Base-by-base conservation (phyloP, 1,140 invertebrate genomes). In the Drosophila burlai region DNA sequence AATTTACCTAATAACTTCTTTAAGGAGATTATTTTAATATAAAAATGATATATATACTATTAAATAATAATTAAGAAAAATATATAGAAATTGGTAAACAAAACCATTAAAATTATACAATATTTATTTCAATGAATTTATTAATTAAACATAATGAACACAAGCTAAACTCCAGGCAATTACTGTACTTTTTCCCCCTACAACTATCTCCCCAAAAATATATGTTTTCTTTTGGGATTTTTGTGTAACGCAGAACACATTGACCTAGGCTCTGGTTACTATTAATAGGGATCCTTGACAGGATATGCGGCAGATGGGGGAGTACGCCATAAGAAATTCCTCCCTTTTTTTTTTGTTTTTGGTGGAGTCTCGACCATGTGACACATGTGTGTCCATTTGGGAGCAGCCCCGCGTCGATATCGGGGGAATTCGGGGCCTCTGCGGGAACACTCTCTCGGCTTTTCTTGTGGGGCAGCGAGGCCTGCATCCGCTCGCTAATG, bases 401-500 rank as follows among this genome's bases (percentile, higher is more conserved):
- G 65, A 57, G 42, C 43, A 34, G 49, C 49, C 55, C 49, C 36
- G 24, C 46, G 9, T 11, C 38, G 29, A 16, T 8, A n/a, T 42
- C 11, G 18, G 18, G n/a, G 6, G 24, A 24, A 24, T 26, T 26
- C 54, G 13, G 47, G 21, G 36, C 42, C 31, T n/a, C 10, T 46
- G 72, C 21, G 31, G 31, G 21, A 11, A 34, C 38, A 36, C 31
- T 16, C 40, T 60, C 40, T 60, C 40, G 42, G 31, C 18, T 26
- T 21, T 45, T 45, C 43, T 69, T 82, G 76, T 83, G 74, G 77
- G 57, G 74, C 77, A 75, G 40, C 66, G 81, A 80, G 69, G 80
- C 84, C 85, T 90, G 84, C 85, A 90, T 90, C 84, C 85, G 85
- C 85, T 90, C 52, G 78, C 78, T 89, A 89, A 89, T 89, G 85